phyloP scores from a whole-genome alignment of 2,113 vertebrate species.

The Gobius niger region DNA sequence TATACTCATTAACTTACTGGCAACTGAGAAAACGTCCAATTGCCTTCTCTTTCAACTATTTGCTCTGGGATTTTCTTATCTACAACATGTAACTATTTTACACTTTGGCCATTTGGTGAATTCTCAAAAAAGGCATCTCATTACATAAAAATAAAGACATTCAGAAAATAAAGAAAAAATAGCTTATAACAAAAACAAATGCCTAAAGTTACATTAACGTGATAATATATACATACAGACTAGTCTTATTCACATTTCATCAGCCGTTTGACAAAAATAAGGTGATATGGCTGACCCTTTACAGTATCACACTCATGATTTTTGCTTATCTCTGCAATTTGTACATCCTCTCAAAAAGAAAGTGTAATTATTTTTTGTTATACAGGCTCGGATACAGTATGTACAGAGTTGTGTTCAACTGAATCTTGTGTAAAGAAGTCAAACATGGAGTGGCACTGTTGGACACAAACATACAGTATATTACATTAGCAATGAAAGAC shows the following conservation, averaged over 20 bases:
- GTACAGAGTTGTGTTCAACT: constrained; percentile 24
- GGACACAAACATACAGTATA: constrained; percentile 25
- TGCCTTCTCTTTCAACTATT: constrained; percentile 41
- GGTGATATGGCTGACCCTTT: constrained; percentile 29
- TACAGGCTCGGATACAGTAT: constrained; percentile 15
- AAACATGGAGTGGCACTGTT: constrained; percentile 33
- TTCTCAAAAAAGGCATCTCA: constrained; percentile 71
- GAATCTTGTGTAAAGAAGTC: constrained; percentile 23
- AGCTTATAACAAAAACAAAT: constrained; percentile 75
- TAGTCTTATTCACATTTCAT: constrained; percentile 63
- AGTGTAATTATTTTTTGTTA: constrained; percentile 11
- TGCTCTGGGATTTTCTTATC: constrained; percentile 68
- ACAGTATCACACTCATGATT: constrained; percentile 21
- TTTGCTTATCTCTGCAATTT: neutral
- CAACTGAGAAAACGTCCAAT: constrained; percentile 56
- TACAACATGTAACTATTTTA: constrained; percentile 79
- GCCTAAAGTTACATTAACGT: constrained; percentile 57
- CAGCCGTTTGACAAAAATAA: constrained; percentile 49
- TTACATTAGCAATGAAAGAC: constrained; percentile 13
- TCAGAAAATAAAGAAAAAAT: constrained; percentile 54
- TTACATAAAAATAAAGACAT: constrained; percentile 62
- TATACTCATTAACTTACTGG: constrained; percentile 73
- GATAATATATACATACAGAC: constrained; percentile 60
- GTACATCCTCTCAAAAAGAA: neutral
- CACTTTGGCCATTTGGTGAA: constrained; percentile 84